Base-by-base conservation (phyloP, 2,888 invertebrate species). In the Diplazon laetatorius region DNA sequence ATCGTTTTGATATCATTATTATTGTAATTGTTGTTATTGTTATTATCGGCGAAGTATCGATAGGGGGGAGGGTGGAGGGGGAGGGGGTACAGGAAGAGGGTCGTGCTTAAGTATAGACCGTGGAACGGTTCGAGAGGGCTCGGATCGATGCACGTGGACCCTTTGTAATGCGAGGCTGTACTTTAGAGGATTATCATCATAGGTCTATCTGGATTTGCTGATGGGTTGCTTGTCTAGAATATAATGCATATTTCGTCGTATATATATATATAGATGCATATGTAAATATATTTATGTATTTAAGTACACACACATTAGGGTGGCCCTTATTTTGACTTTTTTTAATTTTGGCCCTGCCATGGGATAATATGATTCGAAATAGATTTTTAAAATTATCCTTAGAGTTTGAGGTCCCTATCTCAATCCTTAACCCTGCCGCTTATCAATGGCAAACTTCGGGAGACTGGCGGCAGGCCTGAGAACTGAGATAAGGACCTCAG, bases 131-230 rank as follows among this genome's bases (percentile, higher is more conserved):
- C 14, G 35, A 30, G 30, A 14, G 22, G 18, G 20, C 22, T 12
- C 22, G 22, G 65, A 66, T 66, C 65, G 65, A 66, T 66, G 50
- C 65, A 66, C 52, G 52, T 52, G 65, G 52, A 66, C 50, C 65
- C n/a, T 66, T 39, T 25, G 65, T 48, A 66, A 50, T 8, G 37
- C n/a, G 35, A 22, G 65, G 48, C 35, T 63, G 50, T 50, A n/a
- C 55, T 12, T 20, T 22, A 20, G 50, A 52, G n/a, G n/a, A n/a
- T n/a, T n/a, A 52, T 66, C 39, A 48, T 16, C 63, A 37, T 50
- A 18, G 14, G 14, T 14, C 14, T 39, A 52, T 9, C 52, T 66
- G 5, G n/a, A 20, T 14, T 10, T 37, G 39, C 39, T 52, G 18
- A 52, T 66, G 39, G 65, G 22, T 39, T 52, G 22, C 52, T 52